Conservation (phyloP, 2,113 vertebrate genomes). For the Trinectes maculatus region DNA sequence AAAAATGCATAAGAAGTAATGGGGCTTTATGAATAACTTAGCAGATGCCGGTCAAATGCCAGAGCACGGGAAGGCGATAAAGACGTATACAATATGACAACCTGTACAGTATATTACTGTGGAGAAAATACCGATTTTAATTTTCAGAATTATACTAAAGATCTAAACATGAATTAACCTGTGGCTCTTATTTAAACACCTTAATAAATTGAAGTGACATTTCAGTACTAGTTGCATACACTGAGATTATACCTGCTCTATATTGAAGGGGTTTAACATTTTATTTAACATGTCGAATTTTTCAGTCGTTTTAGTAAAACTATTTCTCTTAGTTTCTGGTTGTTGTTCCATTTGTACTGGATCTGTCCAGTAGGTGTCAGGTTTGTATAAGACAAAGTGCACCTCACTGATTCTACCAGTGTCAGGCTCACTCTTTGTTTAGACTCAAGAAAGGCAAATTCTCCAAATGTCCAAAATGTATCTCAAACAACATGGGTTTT, state of each 20-base stretch:
- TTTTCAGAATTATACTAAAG: not conserved
- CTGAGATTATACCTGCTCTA: not conserved
- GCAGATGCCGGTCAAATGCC: constrained; percentile 87
- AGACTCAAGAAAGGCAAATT: not conserved
- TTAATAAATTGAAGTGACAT: not conserved
- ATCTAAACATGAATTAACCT: not conserved
- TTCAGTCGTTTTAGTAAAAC: not conserved
- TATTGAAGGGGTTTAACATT: not conserved
- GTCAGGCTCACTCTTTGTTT: not conserved
- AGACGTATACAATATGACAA: constrained; percentile 36
- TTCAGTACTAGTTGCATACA: not conserved
- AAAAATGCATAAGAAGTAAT: constrained; percentile 98
- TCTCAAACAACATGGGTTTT: not conserved
- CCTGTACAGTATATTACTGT: not conserved
- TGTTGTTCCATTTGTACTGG: constrained; percentile 13
- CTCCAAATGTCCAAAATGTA: not conserved
- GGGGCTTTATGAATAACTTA: constrained; percentile 97
- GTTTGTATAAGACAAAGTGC: constrained; percentile 71
- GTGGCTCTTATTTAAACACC: not conserved
- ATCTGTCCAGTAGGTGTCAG: constrained; percentile 80
- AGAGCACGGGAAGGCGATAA: constrained; percentile 38
- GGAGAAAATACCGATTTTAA: not conserved
- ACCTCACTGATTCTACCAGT: not conserved
- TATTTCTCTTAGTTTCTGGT: not conserved
- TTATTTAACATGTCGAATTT: not conserved